Percentiles rank a stretch among this genome's conserved stretches.
Conservation (phyloP, 2,797 vertebrate species). For the Oophaga sylvatica region DNA sequence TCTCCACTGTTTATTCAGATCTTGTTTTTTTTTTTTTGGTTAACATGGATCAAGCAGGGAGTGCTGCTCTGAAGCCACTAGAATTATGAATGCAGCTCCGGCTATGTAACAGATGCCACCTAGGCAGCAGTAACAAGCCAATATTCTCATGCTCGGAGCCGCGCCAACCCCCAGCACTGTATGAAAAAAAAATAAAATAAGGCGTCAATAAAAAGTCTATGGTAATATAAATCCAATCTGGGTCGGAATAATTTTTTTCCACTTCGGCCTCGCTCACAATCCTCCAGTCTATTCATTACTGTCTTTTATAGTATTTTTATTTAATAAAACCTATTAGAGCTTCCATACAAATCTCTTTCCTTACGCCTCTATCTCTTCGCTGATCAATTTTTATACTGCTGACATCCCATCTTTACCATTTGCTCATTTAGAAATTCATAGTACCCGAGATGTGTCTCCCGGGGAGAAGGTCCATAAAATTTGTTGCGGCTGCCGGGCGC, state of each 20-base stretch:
- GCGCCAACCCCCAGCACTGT: background rate
- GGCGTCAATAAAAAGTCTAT: conserved; percentile 70
- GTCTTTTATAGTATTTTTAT: conserved; percentile 96
- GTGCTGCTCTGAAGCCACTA: background rate
- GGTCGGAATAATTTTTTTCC: conserved; percentile 78
- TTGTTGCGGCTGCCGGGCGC: conserved; percentile 84
- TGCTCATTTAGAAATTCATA: conserved; percentile 98
- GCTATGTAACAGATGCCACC: background rate
- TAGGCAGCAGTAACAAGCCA: background rate
- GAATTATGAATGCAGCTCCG: background rate
- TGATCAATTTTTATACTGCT: conserved; percentile 99
- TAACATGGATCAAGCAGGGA: background rate
- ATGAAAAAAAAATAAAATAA: conserved; percentile 65
- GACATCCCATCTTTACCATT: conserved; percentile 94
- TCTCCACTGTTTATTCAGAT: no score
- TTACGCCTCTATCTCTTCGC: conserved; percentile 89
- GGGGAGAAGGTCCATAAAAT: conserved; percentile 85
- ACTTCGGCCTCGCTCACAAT: conserved; percentile 75
- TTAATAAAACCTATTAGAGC: conserved; percentile 99
- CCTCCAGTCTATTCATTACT: conserved; percentile 80
- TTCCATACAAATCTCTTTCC: conserved; percentile 98
- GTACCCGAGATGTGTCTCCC: conserved; percentile 91
- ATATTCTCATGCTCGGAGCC: conserved; percentile 4
- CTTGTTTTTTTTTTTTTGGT: no score
- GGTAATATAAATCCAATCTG: conserved; percentile 79